Evolutionary conservation across 2,113 vertebrate species (phyloP).

Genomic region (Nettapus auritus): DNA sequence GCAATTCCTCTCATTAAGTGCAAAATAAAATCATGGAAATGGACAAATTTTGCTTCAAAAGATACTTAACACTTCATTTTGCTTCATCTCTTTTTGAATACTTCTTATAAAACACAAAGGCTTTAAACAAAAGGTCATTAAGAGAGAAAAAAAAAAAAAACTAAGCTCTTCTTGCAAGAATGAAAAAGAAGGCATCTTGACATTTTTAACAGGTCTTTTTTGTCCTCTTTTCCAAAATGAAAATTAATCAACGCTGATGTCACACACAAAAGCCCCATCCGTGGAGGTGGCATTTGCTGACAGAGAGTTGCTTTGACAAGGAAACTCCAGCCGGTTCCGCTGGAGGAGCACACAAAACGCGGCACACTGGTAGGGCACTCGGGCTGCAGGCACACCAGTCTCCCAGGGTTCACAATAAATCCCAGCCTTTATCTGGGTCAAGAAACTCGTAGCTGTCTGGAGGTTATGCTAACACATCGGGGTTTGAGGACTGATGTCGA

Average conservation of each 20-base stretch:
- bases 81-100: not conserved
- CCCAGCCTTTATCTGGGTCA: slow-evolving; percentile 62
- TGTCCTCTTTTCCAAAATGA: slow-evolving; percentile 4
- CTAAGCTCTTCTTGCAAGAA: not conserved
- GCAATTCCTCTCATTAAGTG: not conserved
- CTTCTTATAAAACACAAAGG: slow-evolving; percentile 28
- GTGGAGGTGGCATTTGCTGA: slow-evolving; percentile 45
- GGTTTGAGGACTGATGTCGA: slow-evolving; percentile 55
- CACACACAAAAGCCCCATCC: slow-evolving; percentile 14
- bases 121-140: slow-evolving; percentile 71
- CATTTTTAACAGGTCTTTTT: slow-evolving; percentile 34
- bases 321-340: not conserved
- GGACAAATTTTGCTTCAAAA: not conserved
- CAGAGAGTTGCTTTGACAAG: not conserved
- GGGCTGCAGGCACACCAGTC: slow-evolving; percentile 19
- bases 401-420: slow-evolving; percentile 50
- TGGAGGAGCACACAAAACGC: not conserved
- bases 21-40: not conserved
- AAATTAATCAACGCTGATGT: slow-evolving; percentile 61
- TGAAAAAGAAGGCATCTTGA: slow-evolving; percentile 41
- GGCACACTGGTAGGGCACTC: not conserved
- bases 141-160: slow-evolving; percentile 65
- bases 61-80: slow-evolving; percentile 36
- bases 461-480: slow-evolving; percentile 52
- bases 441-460: slow-evolving; percentile 59